Conservation (phyloP, 2,888 invertebrate genomes). For the Parthenolecanium corni region DNA sequence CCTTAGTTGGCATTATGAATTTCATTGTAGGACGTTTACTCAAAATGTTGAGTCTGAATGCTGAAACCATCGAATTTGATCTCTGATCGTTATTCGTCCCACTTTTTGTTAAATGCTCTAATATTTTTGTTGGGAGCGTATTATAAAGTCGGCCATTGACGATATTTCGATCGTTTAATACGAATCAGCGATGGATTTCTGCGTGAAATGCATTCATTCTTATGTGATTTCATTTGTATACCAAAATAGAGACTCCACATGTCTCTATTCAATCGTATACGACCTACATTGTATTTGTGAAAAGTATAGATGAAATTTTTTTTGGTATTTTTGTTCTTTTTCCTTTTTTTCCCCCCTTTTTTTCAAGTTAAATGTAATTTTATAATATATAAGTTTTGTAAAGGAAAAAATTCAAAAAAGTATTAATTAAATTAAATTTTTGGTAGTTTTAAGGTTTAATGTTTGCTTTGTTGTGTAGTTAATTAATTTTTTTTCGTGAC, state of each 20-base stretch:
- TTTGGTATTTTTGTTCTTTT: too few relatives aligned
- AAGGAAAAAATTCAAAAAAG: background rate
- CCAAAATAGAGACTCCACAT: background rate
- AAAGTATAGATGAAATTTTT: constrained; percentile 1
- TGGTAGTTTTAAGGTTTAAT: background rate
- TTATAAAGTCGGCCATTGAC: too few relatives aligned
- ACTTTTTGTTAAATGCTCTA: too few relatives aligned
- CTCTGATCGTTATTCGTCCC: too few relatives aligned
- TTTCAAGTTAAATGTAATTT: constrained; percentile 8
- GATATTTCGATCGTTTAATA: too few relatives aligned
- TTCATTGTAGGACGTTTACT: too few relatives aligned
- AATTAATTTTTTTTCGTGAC: constrained; percentile 17
- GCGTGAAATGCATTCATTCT: background rate
- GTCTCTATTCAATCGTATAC: constrained; percentile 7
- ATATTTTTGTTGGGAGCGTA: too few relatives aligned
- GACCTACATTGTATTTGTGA: constrained; percentile 9
- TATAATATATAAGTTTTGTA: constrained; percentile 18
- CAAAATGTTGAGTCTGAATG: too few relatives aligned
- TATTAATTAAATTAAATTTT: constrained; percentile 4
- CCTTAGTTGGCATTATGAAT: too few relatives aligned
- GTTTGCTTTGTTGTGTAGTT: constrained; percentile 19
- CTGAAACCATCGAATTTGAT: too few relatives aligned
- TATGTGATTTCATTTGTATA: constrained; percentile 18
- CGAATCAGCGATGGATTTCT: background rate
- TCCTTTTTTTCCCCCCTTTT: constrained; percentile 1